Evolutionary conservation across 2,113 vertebrate genomes (phyloP).

Genomic region (Hemicordylus capensis): DNA sequence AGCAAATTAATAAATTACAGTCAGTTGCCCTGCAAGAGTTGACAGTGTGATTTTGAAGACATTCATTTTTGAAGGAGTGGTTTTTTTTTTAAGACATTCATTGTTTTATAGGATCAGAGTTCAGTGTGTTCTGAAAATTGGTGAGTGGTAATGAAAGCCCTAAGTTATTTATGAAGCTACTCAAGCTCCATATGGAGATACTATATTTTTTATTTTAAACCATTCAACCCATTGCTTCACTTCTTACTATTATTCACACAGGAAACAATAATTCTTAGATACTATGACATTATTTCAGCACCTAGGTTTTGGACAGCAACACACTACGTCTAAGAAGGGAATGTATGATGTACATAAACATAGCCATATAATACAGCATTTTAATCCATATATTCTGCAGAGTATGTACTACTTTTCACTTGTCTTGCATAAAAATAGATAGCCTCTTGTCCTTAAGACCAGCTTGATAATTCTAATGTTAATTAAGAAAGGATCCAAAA

Average conservation of each 20-base stretch:
- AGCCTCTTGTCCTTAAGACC: background rate
- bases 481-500: background rate
- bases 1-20: no score
- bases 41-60: no score
- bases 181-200: background rate
- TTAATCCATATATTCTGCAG: background rate
- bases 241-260: background rate
- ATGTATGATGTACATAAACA: background rate
- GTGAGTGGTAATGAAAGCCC: background rate
- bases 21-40: no score
- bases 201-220: background rate
- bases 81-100: no score
- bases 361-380: background rate
- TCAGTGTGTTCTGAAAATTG: background rate
- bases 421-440: background rate
- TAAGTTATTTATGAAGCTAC: background rate
- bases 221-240: no score
- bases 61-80: no score
- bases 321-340: background rate
- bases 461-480: background rate
- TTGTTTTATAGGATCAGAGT: no score
- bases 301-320: conserved; percentile 71
- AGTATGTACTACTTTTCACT: background rate
- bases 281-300: conserved; percentile 69
- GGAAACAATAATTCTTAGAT: background rate